Evolutionary conservation across 2,113 vertebrate genomes (phyloP).

Genomic region (Balaenoptera acutorostrata): DNA sequence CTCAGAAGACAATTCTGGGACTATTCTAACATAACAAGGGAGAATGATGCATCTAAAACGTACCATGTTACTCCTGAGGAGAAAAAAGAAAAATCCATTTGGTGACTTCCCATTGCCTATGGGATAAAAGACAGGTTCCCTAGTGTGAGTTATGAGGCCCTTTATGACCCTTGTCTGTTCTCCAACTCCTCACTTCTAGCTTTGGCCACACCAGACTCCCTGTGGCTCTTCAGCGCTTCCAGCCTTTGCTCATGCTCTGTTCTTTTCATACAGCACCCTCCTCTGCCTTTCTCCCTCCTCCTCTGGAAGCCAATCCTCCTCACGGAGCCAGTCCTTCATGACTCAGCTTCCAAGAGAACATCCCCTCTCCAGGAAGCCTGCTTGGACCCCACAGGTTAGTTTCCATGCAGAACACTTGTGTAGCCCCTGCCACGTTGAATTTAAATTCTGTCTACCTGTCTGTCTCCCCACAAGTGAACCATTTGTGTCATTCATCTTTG

Average conservation of each 20-base stretch:
- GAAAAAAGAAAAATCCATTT: neutral
- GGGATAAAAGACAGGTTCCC: neutral
- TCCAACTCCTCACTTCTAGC: neutral
- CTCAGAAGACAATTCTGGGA: neutral
- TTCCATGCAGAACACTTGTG: neutral
- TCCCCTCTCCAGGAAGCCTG: neutral
- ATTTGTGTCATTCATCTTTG: neutral
- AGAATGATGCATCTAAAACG: neutral
- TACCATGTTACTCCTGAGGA: neutral
- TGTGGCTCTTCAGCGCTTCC: neutral
- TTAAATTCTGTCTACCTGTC: neutral
- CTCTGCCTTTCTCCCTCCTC: neutral
- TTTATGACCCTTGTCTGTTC: neutral
- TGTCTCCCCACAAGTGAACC: neutral
- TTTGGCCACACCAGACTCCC: neutral
- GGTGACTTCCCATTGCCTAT: neutral
- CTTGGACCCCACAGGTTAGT: neutral
- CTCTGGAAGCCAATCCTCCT: neutral
- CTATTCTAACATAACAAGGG: neutral
- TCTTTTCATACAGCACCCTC: neutral
- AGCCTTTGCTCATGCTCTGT: neutral
- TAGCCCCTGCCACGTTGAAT: neutral
- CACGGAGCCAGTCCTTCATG: neutral
- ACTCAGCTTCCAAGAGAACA: neutral
- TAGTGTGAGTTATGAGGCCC: neutral